A percentile compares a stretch with the other conserved stretches of the same genome.
Evolutionary conservation across 2,797 vertebrate species (phyloP).

Genomic region (Strix occidentalis): DNA sequence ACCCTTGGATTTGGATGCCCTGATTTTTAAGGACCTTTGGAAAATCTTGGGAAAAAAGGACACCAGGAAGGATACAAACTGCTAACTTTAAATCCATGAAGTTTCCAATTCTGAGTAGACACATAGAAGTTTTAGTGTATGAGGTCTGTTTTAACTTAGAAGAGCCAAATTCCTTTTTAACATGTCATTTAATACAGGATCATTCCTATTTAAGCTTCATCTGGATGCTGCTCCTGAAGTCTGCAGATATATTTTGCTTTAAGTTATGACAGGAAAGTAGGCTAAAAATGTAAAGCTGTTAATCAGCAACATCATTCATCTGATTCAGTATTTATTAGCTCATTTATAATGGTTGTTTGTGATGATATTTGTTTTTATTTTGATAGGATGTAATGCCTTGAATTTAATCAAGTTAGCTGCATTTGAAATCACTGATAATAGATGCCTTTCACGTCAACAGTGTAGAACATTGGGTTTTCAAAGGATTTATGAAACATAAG

Average conservation of each 20-base stretch:
- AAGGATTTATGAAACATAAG: not conserved
- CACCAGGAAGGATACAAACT: not conserved
- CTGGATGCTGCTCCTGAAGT: not conserved
- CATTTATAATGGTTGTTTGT: not conserved
- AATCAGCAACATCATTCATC: not conserved
- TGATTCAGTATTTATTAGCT: constrained; percentile 1
- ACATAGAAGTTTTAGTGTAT: not conserved
- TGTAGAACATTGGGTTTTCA: not conserved
- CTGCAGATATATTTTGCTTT: not conserved
- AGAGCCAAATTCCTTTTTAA: not conserved
- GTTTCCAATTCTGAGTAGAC: not conserved
- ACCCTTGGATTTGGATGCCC: not conserved
- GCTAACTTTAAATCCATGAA: not conserved
- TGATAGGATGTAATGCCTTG: not conserved
- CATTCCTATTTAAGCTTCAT: not conserved
- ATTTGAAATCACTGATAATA: not conserved
- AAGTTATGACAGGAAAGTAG: not conserved
- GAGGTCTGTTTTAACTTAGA: not conserved
- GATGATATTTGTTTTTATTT: not conserved
- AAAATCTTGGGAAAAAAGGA: not conserved
- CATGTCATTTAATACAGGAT: not conserved
- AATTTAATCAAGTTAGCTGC: not conserved
- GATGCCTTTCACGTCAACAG: not conserved
- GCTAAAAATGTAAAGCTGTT: not conserved
- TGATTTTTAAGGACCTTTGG: not conserved